Evolutionary conservation across 2,113 vertebrate species (phyloP).

Genomic region (Notiomystis cincta): DNA sequence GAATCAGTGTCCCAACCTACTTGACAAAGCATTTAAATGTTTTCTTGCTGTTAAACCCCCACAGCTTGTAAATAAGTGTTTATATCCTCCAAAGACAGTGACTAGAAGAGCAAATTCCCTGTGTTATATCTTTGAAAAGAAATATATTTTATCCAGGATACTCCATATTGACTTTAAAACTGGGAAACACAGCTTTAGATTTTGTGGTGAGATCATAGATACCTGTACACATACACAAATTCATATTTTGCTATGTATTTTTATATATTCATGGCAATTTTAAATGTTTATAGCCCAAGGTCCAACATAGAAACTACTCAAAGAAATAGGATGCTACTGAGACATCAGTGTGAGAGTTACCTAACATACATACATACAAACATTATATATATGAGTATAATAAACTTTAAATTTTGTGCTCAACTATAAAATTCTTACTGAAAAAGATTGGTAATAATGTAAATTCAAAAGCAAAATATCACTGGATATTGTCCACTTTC

Average conservation of each 20-base stretch:
- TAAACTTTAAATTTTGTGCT: neutral
- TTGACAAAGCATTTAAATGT: neutral
- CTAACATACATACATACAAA: accelerated
- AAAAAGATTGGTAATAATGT: neutral
- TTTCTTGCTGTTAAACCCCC: neutral
- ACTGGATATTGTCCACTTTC: neutral
- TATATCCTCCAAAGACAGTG: neutral
- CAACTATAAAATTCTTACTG: neutral
- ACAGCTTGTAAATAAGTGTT: neutral
- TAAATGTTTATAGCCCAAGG: neutral
- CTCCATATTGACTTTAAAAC: neutral
- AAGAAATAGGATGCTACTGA: neutral
- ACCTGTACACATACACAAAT: neutral
- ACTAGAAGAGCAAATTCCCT: neutral
- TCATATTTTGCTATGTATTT: neutral
- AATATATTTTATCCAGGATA: neutral
- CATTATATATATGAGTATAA: accelerated
- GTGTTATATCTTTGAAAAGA: neutral
- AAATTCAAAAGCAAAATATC: neutral
- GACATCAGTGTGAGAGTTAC: neutral
- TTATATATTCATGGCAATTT: neutral
- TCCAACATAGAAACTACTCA: neutral
- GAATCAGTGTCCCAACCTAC: neutral
- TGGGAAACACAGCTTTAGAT: neutral
- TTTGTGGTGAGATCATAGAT: neutral